A percentile compares a stretch with the other conserved stretches of the same genome.
Conservation (phyloP, 2,888 invertebrate species). For the Amiota communis region DNA sequence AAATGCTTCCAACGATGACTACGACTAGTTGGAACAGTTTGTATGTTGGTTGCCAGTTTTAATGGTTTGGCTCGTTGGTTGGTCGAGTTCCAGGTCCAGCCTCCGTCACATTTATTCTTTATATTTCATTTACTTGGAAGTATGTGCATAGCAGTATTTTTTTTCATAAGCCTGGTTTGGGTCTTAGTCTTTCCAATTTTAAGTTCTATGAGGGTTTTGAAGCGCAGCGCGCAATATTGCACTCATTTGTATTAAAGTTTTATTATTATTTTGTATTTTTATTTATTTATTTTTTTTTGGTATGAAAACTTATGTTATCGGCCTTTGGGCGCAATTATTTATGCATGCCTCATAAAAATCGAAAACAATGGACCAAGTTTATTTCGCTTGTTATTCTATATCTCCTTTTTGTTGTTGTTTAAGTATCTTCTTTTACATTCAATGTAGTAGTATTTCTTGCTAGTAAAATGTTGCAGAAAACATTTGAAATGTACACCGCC, state of each 20-base stretch:
- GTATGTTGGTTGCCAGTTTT: neutral
- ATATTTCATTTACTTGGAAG: constrained; percentile 34
- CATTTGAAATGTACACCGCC: constrained; percentile 16
- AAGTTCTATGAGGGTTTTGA: neutral
- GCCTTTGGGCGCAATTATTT: constrained; percentile 72
- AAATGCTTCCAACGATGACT: constrained; percentile 55
- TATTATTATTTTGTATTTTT: constrained; percentile 10
- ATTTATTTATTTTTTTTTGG: constrained; percentile 40
- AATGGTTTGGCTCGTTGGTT: neutral
- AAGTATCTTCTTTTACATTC: neutral
- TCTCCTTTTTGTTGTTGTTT: constrained; percentile 10
- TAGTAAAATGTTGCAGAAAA: constrained; percentile 5
- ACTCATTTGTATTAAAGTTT: constrained; percentile 8
- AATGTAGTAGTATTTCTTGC: constrained; percentile 5
- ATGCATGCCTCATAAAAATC: constrained; percentile 69
- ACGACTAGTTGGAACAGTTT: constrained; percentile 42
- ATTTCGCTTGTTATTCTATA: neutral
- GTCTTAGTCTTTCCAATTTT: neutral
- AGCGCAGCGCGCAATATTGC: constrained; percentile 29
- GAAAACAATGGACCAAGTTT: constrained; percentile 60
- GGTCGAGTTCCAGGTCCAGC: neutral
- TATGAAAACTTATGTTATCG: constrained; percentile 68
- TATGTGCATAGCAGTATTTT: constrained; percentile 39
- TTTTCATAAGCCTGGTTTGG: constrained; percentile 14
- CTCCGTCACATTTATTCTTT: constrained; percentile 41